Percentiles rank a stretch among this genome's conserved stretches.
Evolutionary conservation across 1,140 invertebrate species (phyloP).

Genomic region (Trinorchestia longiramus): DNA sequence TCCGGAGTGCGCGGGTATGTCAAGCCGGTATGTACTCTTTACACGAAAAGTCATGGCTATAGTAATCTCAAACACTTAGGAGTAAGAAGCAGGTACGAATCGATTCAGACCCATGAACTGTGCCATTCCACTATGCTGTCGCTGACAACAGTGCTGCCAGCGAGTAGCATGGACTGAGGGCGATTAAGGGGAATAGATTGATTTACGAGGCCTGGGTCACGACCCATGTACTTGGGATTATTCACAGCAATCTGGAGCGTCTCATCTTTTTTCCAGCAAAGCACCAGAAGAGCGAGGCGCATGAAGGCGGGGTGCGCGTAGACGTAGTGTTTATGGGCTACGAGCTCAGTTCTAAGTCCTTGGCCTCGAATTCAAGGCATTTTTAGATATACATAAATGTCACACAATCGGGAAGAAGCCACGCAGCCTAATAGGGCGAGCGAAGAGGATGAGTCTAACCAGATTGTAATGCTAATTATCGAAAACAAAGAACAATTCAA

Average conservation of each 20-base stretch:
- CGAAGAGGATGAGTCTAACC: background rate
- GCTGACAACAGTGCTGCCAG: background rate
- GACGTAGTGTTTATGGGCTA: background rate
- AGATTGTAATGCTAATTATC: background rate
- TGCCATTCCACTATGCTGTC: slow-evolving; percentile 18
- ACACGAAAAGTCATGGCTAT: slow-evolving; percentile 17
- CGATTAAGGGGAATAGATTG: slow-evolving; percentile 31
- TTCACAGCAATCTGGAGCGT: background rate
- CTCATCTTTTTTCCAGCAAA: slow-evolving; percentile 11
- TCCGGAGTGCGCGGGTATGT: background rate
- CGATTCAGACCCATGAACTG: background rate
- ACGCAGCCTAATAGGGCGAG: background rate
- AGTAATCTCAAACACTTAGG: background rate
- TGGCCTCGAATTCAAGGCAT: slow-evolving; percentile 19
- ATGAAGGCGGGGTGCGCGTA: background rate
- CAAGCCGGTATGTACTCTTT: slow-evolving; percentile 10
- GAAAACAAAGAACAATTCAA: background rate
- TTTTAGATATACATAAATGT: background rate
- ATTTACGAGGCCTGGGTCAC: slow-evolving; percentile 25
- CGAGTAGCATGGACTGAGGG: background rate
- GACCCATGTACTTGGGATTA: background rate
- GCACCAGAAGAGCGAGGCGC: background rate
- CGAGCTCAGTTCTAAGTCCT: background rate
- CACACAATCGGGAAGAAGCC: background rate
- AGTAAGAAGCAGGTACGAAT: background rate